Conservation (phyloP, 2,797 vertebrate genomes). For the Rachycentron canadum region DNA sequence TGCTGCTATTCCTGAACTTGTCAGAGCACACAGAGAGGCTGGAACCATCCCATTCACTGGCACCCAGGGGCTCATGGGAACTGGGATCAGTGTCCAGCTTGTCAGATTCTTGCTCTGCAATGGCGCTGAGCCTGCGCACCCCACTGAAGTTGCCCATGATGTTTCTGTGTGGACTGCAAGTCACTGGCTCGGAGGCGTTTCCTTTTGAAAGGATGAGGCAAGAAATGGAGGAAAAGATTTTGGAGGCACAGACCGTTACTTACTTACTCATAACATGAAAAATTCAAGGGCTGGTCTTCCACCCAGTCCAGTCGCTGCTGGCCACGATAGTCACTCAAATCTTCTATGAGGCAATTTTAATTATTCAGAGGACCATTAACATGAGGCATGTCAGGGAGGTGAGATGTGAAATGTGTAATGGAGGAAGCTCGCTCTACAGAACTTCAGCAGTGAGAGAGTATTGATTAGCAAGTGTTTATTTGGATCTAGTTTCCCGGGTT, state of each 20-base stretch:
- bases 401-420: constrained; percentile 42
- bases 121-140: constrained; percentile 78
- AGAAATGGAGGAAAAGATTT: background rate
- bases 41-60: constrained; percentile 81
- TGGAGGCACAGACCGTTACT: background rate
- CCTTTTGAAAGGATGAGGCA: constrained; percentile 18
- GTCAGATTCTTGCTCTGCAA: constrained; percentile 75
- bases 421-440: constrained; percentile 42
- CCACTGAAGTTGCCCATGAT: constrained; percentile 29
- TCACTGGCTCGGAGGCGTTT: background rate
- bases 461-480: constrained; percentile 59
- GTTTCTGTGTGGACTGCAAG: constrained; percentile 1
- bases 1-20: constrained; percentile 84
- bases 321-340: background rate
- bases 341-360: constrained; percentile 33
- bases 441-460: constrained; percentile 43
- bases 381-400: constrained; percentile 40
- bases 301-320: background rate
- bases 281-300: background rate
- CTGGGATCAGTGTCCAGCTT: constrained; percentile 77
- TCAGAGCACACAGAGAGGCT: constrained; percentile 84
- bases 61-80: constrained; percentile 80
- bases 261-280: background rate
- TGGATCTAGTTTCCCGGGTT: constrained; percentile 54
- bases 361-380: constrained; percentile 54